Evolutionary conservation across 2,113 vertebrate genomes (phyloP), one percentile per base, ranked within the genome.

Genomic region (Nymphicus hollandicus): DNA sequence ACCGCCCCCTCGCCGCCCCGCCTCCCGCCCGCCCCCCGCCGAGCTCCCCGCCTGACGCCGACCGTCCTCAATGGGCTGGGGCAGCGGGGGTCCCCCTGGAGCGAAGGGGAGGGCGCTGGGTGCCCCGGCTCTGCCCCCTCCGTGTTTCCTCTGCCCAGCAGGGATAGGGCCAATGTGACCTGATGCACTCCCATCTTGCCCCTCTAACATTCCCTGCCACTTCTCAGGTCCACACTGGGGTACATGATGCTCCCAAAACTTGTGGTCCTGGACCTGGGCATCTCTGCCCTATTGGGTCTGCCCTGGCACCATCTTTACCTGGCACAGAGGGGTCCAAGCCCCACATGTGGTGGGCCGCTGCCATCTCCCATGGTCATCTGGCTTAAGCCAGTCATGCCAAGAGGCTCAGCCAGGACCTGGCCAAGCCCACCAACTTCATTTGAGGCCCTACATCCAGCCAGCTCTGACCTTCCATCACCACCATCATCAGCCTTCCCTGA

Each of bases 381-480:
- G 3, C 39, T 37, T 49, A 46, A 31, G 29, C 41, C 12, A 28
- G 13, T 49, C 23, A 13, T 37, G 7, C 50, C 37, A 27, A 9
- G 33, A 72, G n/a, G 28, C 52, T 49, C 63, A 76, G 37, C 19
- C 43, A n/a, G 81, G 63, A 13, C 28, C 24, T 35, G 41, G 16
- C 24, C 44, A 53, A 83, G 49, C 16, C 37, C 46, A 56, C 9
- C n/a, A 25, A 12, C 47, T 65, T 64, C 25, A 13, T 37, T 1
- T 55, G 41, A 65, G 24, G 18, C 43, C 28, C 28, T 3, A 0
- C 27, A n/a, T 33, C 14, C 27, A 8, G 2, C 23, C 1, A 2
- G 25, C 33, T 50, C 47, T 43, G 27, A 58, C 13, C 22, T 58
- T 58, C 22, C 56, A 24, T 35, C 44, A 9, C 46, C 61, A 19